Base-by-base conservation (phyloP, 2,113 vertebrate species). In the Lutjanus erythropterus region DNA sequence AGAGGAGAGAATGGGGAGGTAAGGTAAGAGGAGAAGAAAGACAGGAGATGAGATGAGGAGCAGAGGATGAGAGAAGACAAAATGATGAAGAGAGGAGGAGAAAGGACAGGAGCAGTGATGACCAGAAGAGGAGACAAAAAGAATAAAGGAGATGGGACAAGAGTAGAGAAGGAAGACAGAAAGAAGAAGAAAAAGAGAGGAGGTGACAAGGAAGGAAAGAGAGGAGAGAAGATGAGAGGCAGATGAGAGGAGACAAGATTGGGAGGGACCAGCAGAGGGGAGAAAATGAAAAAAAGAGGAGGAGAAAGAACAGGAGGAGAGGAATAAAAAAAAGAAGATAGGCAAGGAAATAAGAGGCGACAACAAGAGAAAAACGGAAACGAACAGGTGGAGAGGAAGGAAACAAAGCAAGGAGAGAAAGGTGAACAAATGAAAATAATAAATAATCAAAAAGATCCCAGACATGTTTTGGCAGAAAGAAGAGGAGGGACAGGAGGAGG, bases 401-500 rank as follows among this genome's bases (percentile, higher is more conserved):
- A 47, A 3, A 7, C 11, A 44, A 29, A 33, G 19, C 2, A 42
- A 23, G 41, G 33, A 46, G 31, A 49, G 27, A 79, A n/a, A 66
- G 56, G 37, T 70, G 67, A 78, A 75, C 11, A 71, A 92, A 81
- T 27, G 0, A 66, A 80, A 77, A 80, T 9, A 74, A 88, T 66
- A 60, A 77, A 83, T 74, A 75, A 80, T 78, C 44, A 19, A 41
- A 59, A 73, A 56, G 41, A 66, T 69, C 18, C 6, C 59, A 71
- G 7, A 9, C 50, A 44, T 59, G 75, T 70, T 25, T 78, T 50
- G 71, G 46, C 44, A 75, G 93, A 93, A 55, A 91, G 86, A 93
- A 41, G 46, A 68, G 21, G 49, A 66, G 91, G 70, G 23, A 71
- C 35, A 46, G 5, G 71, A 58, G 29, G 69, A 83, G 42, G 52